phyloP scores from a whole-genome alignment of 2,113 vertebrate species.

The Cnemophilus loriae region DNA sequence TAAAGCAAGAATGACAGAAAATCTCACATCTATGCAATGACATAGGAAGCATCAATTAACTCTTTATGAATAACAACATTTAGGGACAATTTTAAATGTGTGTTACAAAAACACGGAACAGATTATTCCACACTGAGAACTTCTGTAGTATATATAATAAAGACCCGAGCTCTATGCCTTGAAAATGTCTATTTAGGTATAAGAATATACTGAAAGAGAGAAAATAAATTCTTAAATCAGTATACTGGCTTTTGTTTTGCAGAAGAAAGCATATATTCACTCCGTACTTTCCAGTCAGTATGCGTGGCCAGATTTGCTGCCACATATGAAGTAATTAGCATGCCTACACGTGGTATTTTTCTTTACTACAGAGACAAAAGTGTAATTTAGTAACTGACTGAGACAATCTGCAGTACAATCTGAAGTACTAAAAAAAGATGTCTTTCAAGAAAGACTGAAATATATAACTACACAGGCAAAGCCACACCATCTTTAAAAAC shows the following conservation, averaged over 20 bases:
- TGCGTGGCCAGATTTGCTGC: background rate
- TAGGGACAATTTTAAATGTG: background rate
- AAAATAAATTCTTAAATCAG: slow-evolving; percentile 18
- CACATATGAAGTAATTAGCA: background rate
- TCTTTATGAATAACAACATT: background rate
- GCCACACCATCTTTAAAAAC: background rate
- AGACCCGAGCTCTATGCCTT: background rate
- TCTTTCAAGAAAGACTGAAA: background rate
- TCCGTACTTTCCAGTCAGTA: background rate
- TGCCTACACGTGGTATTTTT: background rate
- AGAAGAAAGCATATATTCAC: slow-evolving; percentile 28
- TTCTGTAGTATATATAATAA: background rate
- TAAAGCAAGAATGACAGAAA: slow-evolving; percentile 34
- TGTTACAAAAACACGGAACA: background rate
- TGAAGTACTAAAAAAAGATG: background rate
- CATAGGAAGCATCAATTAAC: slow-evolving; percentile 8
- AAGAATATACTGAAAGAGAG: background rate
- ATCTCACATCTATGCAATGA: background rate
- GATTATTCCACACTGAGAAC: background rate
- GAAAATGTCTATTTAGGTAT: background rate
- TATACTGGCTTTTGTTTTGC: background rate
- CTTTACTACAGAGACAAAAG: slow-evolving; percentile 4
- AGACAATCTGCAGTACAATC: slow-evolving; percentile 5
- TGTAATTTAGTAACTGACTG: slow-evolving; percentile 36
- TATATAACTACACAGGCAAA: background rate